These are phyloP conservation scores for Diorhabda elongata DNA, from an alignment of 1,140 invertebrate species.

Conservation along the genomic window DNA sequence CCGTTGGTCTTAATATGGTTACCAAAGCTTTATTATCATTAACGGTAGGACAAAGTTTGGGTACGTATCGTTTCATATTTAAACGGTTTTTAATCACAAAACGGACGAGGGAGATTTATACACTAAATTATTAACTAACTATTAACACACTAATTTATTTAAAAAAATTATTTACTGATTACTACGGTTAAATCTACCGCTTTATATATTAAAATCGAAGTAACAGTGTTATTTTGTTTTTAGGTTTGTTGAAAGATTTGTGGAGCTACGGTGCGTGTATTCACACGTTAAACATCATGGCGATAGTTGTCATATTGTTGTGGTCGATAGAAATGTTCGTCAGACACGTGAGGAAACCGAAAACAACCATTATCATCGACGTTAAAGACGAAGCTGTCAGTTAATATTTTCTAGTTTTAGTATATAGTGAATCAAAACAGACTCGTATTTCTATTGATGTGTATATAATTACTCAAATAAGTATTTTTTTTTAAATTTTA, in stretches of 20 bases:
- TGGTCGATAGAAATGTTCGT: conserved; percentile 27
- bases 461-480: no score
- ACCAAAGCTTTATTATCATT: conserved; percentile 65
- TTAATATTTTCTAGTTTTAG: no score
- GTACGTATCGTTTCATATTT: conserved; percentile 43
- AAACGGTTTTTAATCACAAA: neutral
- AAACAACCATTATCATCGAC: neutral
- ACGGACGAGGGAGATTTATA: neutral
- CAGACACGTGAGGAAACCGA: neutral
- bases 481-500: no score
- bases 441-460: no score
- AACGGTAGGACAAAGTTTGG: conserved; percentile 61
- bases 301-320: conserved; percentile 14
- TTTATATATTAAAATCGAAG: neutral
- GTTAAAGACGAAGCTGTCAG: no score
- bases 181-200: neutral
- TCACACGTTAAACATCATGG: conserved; percentile 26
- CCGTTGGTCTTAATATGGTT: conserved; percentile 69
- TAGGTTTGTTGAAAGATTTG: conserved; percentile 30
- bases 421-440: no score
- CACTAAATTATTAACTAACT: neutral
- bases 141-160: neutral
- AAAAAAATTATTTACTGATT: neutral
- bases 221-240: conserved; percentile 15
- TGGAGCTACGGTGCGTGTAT: conserved; percentile 29